Evolutionary conservation across 2,888 invertebrate species (phyloP).

Genomic region (Macropis europaea): DNA sequence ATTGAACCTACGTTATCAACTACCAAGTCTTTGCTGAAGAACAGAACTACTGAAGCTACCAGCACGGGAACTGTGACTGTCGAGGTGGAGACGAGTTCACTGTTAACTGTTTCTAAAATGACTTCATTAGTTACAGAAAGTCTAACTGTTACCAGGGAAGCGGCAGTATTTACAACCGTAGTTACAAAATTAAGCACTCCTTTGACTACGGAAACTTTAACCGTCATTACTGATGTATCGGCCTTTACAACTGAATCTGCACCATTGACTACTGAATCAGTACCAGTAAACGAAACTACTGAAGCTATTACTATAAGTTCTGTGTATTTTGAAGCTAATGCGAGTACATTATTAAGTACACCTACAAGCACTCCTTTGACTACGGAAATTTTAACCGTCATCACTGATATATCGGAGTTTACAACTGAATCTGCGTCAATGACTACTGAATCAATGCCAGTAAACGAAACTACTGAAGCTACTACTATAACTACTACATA

Average conservation of each 20-base stretch:
- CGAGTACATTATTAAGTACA: too few relatives aligned
- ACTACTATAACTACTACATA: not conserved
- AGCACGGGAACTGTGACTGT: too few relatives aligned
- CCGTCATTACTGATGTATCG: slow-evolving; percentile 1
- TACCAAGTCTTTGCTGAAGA: not conserved
- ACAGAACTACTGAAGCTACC: not conserved
- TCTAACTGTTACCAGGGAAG: too few relatives aligned
- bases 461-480: not conserved
- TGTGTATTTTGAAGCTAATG: too few relatives aligned
- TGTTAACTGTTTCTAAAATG: too few relatives aligned
- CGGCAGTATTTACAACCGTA: too few relatives aligned
- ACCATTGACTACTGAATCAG: not conserved
- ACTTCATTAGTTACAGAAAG: too few relatives aligned
- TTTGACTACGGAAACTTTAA: not conserved
- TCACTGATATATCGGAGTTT: not conserved
- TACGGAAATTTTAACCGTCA: not conserved
- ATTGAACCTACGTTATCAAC: not conserved
- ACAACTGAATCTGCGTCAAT: not conserved
- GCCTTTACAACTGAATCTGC: not conserved
- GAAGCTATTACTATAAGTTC: not conserved
- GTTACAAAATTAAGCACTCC: not conserved
- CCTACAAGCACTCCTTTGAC: not conserved
- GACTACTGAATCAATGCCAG: not conserved
- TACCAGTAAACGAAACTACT: not conserved
- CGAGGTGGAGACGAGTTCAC: too few relatives aligned